These are phyloP conservation scores for Solen grandis DNA, from an alignment of 1,140 invertebrate species.

Conservation along the genomic window DNA sequence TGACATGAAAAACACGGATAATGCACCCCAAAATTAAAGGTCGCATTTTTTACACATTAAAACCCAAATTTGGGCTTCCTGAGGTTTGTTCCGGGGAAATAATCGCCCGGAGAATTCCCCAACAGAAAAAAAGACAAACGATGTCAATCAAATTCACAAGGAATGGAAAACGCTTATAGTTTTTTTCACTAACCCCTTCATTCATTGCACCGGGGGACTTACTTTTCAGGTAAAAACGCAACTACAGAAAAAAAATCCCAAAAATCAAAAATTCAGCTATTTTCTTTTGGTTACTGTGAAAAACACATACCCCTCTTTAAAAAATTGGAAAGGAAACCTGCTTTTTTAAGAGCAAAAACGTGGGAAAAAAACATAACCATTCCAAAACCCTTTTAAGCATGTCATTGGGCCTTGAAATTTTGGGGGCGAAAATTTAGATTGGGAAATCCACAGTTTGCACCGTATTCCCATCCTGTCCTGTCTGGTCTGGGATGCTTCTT, in stretches of 20 bases:
- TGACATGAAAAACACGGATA: slow-evolving; percentile 14
- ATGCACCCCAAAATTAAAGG: background rate
- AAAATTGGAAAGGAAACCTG: too few species aligned
- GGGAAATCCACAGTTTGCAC: background rate
- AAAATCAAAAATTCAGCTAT: background rate
- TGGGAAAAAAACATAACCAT: too few species aligned
- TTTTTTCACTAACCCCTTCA: background rate
- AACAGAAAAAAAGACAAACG: background rate
- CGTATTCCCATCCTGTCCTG: background rate
- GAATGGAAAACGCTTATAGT: background rate
- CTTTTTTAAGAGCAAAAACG: too few species aligned
- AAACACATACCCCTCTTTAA: background rate
- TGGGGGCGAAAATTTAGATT: background rate
- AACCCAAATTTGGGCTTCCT: background rate
- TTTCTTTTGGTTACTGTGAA: background rate
- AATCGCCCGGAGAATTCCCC: background rate
- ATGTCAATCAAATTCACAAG: background rate
- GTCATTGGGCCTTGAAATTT: background rate
- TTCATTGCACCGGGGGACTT: background rate
- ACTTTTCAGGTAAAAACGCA: background rate
- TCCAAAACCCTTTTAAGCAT: too few species aligned
- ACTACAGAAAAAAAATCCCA: background rate
- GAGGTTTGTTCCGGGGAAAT: background rate
- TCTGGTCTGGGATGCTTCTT: slow-evolving; percentile 7
- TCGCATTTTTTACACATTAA: background rate